These are phyloP conservation scores for Neodiprion pinetum DNA, from an alignment of 1,140 invertebrate species.

Conservation along the genomic window DNA sequence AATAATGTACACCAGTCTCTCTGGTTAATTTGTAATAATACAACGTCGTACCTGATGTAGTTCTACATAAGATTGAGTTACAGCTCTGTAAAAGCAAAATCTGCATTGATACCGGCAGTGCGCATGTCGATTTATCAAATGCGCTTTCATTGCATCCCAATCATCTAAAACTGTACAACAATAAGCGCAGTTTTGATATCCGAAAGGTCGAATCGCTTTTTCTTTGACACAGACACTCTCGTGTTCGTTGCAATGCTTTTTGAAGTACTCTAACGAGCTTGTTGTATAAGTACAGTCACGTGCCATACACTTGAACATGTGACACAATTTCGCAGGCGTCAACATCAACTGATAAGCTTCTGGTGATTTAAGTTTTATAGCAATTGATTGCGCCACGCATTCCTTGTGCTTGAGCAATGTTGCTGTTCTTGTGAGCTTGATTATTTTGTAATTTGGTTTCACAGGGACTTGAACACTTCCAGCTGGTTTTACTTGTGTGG, in stretches of 20 bases:
- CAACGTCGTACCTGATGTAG: constrained; percentile 59
- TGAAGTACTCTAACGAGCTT: constrained; percentile 48
- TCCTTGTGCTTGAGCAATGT: constrained; percentile 33
- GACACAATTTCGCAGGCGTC: constrained; percentile 43
- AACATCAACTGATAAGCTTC: constrained; percentile 50
- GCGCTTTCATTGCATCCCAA: constrained; percentile 42
- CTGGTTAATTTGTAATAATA: background rate
- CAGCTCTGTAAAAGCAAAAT: constrained; percentile 67
- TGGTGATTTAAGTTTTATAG: constrained; percentile 41
- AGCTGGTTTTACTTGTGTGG: background rate
- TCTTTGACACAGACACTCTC: constrained; percentile 15
- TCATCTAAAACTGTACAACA: constrained; percentile 43
- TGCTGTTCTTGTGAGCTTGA: constrained; percentile 34
- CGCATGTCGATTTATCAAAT: constrained; percentile 60
- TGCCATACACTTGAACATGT: constrained; percentile 68
- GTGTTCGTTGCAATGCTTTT: constrained; percentile 58
- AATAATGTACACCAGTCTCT: no score
- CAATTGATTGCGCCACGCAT: background rate
- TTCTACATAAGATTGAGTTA: constrained; percentile 61
- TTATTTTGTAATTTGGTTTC: constrained; percentile 37
- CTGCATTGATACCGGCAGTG: constrained; percentile 65
- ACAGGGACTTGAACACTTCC: background rate
- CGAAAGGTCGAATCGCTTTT: constrained; percentile 20
- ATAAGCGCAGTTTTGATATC: constrained; percentile 58
- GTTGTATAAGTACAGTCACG: constrained; percentile 62